These are phyloP conservation scores for Spongilla lacustris DNA, from an alignment of 37 sponge, comb jelly and placozoan species.

Conservation along the genomic window DNA sequence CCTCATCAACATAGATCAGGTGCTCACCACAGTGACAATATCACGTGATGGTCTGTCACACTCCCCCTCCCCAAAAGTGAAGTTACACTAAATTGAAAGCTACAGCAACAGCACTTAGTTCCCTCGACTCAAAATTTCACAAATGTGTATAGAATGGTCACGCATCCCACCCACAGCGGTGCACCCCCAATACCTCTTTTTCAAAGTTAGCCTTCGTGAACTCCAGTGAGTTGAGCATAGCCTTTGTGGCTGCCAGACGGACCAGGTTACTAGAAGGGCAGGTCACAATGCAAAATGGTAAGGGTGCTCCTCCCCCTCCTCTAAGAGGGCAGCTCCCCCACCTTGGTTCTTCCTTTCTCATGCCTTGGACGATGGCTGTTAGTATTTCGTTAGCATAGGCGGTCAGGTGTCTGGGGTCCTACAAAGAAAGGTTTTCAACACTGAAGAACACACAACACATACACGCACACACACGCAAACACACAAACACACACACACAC, in stretches of 20 bases:
- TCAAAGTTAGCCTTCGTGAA: constrained; percentile 98
- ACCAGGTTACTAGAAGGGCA: constrained; percentile 89
- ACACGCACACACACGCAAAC: no score
- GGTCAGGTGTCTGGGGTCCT: constrained; percentile 56
- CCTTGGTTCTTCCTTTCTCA: constrained; percentile 98
- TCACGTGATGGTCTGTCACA: no score
- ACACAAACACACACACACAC: constrained; percentile 26
- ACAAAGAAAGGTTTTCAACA: neutral
- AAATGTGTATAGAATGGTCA: no score
- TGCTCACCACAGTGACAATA: neutral
- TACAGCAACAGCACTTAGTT: no score
- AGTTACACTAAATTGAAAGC: no score
- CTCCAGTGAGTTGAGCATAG: constrained; percentile 92
- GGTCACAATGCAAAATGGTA: no score
- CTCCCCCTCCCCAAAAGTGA: no score
- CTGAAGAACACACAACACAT: neutral
- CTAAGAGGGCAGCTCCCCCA: neutral
- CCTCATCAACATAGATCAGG: neutral
- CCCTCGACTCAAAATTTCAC: neutral
- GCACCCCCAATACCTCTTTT: constrained; percentile 71
- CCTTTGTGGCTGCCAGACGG: constrained; percentile 88
- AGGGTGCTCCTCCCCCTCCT: no score
- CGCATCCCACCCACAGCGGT: no score
- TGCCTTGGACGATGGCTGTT: constrained; percentile 96
- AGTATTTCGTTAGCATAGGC: constrained; percentile 87